Evolutionary conservation across 2,888 invertebrate genomes (phyloP).

Genomic region (Linnaemya tessellans): DNA sequence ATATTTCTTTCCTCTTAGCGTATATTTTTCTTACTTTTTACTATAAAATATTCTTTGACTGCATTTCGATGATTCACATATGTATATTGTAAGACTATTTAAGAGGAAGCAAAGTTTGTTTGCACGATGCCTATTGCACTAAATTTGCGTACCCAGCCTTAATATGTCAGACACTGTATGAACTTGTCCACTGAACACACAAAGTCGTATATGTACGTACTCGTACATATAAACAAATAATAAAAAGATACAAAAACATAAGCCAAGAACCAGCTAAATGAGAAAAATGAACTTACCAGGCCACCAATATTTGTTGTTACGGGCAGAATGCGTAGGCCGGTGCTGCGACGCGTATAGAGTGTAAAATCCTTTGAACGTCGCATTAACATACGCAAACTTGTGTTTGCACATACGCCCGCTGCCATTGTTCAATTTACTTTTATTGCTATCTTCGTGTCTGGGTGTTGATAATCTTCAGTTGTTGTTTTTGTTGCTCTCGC

Average conservation of each 20-base stretch:
- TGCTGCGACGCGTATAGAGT: slow-evolving; percentile 77
- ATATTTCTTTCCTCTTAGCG: too few relatives aligned
- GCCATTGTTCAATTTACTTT: slow-evolving; percentile 83
- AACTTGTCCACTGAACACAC: neutral
- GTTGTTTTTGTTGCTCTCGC: neutral
- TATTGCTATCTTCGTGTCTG: neutral
- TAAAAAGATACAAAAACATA: neutral
- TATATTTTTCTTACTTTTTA: too few relatives aligned
- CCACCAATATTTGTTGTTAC: slow-evolving; percentile 61
- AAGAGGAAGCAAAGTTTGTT: too few relatives aligned
- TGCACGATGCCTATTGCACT: too few relatives aligned
- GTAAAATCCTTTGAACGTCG: slow-evolving; percentile 85
- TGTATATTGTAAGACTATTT: too few relatives aligned
- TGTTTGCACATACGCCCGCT: slow-evolving; percentile 85
- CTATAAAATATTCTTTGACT: too few relatives aligned
- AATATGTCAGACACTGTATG: neutral
- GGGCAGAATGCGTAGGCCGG: slow-evolving; percentile 81
- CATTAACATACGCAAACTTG: slow-evolving; percentile 86
- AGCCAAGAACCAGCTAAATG: neutral
- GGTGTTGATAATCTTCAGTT: neutral
- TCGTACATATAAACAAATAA: neutral
- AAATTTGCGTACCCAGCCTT: neutral
- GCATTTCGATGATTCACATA: too few relatives aligned
- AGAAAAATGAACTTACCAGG: slow-evolving; percentile 56
- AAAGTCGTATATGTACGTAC: neutral